A percentile compares a stretch with the other conserved stretches of the same genome.
Evolutionary conservation across 2,888 invertebrate species (phyloP).

Genomic region (Drosophila cracens): DNA sequence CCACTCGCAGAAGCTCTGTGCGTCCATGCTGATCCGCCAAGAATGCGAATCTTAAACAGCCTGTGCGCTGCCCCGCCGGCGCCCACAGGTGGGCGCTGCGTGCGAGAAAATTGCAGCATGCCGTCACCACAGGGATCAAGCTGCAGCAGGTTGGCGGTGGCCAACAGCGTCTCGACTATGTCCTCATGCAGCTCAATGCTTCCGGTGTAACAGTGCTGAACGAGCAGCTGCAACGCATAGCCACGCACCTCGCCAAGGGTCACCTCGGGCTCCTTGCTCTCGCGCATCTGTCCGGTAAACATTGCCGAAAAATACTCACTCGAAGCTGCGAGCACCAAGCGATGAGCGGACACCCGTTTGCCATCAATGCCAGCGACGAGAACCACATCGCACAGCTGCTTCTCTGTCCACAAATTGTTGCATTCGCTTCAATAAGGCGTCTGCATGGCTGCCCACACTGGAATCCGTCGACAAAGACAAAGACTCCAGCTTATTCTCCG

Average conservation of each 20-base stretch:
- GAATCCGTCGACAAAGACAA: neutral
- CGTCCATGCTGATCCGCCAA: no score
- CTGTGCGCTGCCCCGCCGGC: no score
- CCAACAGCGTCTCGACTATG: conserved; percentile 94
- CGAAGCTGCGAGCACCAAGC: conserved; percentile 94
- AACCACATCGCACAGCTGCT: neutral
- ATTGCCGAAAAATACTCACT: conserved; percentile 98
- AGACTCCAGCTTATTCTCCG: no score
- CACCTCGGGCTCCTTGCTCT: conserved; percentile 93
- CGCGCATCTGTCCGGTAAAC: conserved; percentile 95
- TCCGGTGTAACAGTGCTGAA: conserved; percentile 96
- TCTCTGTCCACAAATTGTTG: neutral
- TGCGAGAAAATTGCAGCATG: conserved; percentile 94
- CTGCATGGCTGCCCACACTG: neutral
- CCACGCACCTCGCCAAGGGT: conserved; percentile 93
- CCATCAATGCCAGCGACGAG: neutral
- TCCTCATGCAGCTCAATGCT: conserved; percentile 93
- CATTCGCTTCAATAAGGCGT: neutral
- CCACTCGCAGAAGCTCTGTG: conserved; percentile 90
- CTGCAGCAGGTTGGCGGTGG: conserved; percentile 95
- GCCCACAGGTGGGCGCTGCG: no score
- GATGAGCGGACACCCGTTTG: conserved; percentile 90
- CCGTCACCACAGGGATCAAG: conserved; percentile 94
- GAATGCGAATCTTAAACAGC: no score
- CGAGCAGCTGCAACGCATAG: conserved; percentile 92